Base-by-base conservation (phyloP, 64 coral and sea anemone species). In the Astreopora myriophthalma region DNA sequence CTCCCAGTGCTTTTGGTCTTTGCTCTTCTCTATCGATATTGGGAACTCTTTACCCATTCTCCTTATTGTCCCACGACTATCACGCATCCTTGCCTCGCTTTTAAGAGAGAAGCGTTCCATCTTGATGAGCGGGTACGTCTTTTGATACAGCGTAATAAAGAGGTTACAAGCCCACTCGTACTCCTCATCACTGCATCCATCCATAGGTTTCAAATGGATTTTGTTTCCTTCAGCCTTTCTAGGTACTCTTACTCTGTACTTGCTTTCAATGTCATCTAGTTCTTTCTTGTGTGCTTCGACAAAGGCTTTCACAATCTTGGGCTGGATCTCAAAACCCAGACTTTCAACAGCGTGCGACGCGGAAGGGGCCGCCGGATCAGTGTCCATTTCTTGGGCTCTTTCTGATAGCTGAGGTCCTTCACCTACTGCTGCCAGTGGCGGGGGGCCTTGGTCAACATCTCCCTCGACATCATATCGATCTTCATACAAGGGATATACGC, bases 1-100 rank as follows among this genome's bases (percentile, higher is more conserved):
- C 34, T 86, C 90, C 80, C 80, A 92, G 13, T 61, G 71, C 30
- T 77, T 77, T 38, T 60, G 55, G 19, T 92, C 80, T 14, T n/a
- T 38, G 4, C 32, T 7, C 3, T 28, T 30, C 2, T 92, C 90
- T 14, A 92, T 68, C 8, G 25, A 60, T 0, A 86, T 49, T 24
- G 66, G 68, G 14, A 75, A 63, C 0, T 48, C 42, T 76, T 76
- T 85, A n/a, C 16, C 31, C 3, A 67, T 31, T 66, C 62, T 46
- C 9, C 12, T 34, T 25, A 92, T 73, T 14, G 17, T 31, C 1
- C 76, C 29, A 57, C 90, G 68, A 0, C 37, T 16, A 42, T 2
- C 5, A 0, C 1, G 7, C 6, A 12, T 38, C 2, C 66, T 24
- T 75, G 31, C 5, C 1, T 23, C 67, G 26, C 60, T 67, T 29